A percentile compares a stretch with the other conserved stretches of the same genome.
Conservation (phyloP, 92 coral and sea anemone species). For the Metridium senile region DNA sequence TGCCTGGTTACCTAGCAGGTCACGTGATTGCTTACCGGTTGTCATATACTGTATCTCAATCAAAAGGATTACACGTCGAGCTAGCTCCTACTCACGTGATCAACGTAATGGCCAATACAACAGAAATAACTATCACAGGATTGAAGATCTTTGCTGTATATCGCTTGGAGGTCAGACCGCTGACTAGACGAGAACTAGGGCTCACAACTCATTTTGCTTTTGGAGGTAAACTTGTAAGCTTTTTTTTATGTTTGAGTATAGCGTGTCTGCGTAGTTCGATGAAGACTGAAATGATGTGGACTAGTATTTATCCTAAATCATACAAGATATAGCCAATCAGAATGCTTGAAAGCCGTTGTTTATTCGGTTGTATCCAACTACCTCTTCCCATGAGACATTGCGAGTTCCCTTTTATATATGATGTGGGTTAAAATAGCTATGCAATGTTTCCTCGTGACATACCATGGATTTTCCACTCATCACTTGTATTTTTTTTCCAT, state of each 20-base stretch:
- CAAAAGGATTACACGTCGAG: slow-evolving; percentile 29
- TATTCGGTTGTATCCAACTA: no score
- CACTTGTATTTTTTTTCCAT: no score
- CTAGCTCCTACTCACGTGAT: background rate
- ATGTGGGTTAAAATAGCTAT: no score
- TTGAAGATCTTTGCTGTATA: slow-evolving; percentile 48
- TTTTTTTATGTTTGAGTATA: background rate
- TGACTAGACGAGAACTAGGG: slow-evolving; percentile 19
- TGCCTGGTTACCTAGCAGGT: slow-evolving; percentile 45
- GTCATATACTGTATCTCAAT: slow-evolving; percentile 36
- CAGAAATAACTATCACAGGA: slow-evolving; percentile 26
- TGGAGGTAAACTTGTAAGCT: slow-evolving; percentile 27
- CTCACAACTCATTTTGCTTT: slow-evolving; percentile 37
- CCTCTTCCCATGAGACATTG: no score
- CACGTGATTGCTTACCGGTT: slow-evolving; percentile 50
- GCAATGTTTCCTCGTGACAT: no score
- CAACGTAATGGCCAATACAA: slow-evolving; percentile 49
- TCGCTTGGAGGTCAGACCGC: slow-evolving; percentile 44
- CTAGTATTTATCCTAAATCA: no score
- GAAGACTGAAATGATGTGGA: no score
- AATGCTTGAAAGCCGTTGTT: no score
- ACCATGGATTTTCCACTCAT: no score
- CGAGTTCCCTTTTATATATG: no score
- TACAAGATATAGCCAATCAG: no score
- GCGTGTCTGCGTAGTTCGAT: no score